These are phyloP conservation scores for Meles meles DNA, from an alignment of 2,113 vertebrate genomes.

Conservation along the genomic window DNA sequence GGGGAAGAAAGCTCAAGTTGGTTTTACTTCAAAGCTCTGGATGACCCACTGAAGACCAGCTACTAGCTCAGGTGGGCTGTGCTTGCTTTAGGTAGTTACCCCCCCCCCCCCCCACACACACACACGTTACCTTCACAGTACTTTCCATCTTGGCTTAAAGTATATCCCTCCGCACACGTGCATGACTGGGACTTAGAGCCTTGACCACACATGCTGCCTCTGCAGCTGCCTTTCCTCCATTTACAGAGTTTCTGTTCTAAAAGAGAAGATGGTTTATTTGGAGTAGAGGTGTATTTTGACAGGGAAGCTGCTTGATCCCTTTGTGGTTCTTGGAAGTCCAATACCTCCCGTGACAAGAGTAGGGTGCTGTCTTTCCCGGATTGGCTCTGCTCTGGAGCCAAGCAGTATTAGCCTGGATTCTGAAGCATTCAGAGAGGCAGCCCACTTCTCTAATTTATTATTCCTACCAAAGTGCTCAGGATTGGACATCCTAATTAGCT, in stretches of 20 bases:
- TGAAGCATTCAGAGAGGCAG: neutral
- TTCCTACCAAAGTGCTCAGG: neutral
- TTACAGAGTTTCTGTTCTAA: constrained; percentile 79
- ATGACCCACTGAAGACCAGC: neutral
- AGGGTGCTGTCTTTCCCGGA: neutral
- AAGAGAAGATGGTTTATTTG: constrained; percentile 58
- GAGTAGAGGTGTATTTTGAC: neutral
- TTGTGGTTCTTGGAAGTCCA: neutral
- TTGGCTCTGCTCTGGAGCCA: neutral
- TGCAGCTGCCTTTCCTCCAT: constrained; percentile 76
- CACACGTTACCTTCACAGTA: constrained; percentile 89
- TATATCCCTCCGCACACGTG: constrained; percentile 87
- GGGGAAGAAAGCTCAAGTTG: neutral
- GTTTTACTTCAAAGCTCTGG: neutral
- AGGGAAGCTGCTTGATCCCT: neutral
- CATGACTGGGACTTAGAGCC: constrained; percentile 75
- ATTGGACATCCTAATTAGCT: neutral
- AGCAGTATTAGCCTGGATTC: neutral
- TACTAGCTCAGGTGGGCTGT: neutral
- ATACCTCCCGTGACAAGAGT: neutral
- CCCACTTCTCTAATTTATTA: neutral
- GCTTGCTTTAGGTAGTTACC: neutral
- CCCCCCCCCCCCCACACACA: too few relatives aligned
- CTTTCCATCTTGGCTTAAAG: constrained; percentile 84
- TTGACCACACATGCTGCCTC: constrained; percentile 77